Evolutionary conservation across 2,888 invertebrate species (phyloP), one percentile per base, ranked within the genome.

Genomic region (Sesia bembeciformis): DNA sequence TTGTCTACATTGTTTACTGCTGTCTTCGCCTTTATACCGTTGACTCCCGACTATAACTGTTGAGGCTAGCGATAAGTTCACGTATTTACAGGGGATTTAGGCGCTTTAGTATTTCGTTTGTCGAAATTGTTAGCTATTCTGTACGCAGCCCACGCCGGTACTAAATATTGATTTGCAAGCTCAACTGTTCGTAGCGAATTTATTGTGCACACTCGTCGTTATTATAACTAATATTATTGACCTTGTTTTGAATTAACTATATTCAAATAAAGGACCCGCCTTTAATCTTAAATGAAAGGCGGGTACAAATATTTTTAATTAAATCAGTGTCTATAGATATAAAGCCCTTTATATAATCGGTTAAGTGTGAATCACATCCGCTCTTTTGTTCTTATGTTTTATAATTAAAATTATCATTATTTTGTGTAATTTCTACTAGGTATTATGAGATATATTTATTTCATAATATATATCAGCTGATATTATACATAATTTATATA

Each of bases 141-240:
- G 38, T 50, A 50, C 50, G 50, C 23, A 7, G 5, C 38, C 39
- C 5, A 50, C 50, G 4, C 38, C 4, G 23, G 40, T 40, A n/a
- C 40, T 57, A 55, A 57, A 55, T 53, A 40, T 46, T 40, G 53
- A 52, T 57, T 57, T 49, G 51, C 51, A 42, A 50, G 52, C 39
- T 52, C 39, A 39, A 53, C 51, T 53, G 52, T 53, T 52, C 46
- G 49, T 43, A 54, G 54, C 41, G 6, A 54, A 51, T 54, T 51
- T 52, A 51, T 39, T 50, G 50, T 38, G 39, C 51, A 55, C 53
- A 40, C 53, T 42, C 51, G 40, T 46, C 42, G 43, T 55, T 57
- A 55, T 8, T 41, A 57, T 41, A 23, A 52, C 39, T 40, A 54
- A 50, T 50, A 49, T 51, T 52, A 39, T 49, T 23, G 53, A 40